Evolutionary conservation across 30 jellyfish, hydroid and myxozoan species (phyloP).

Genomic region (Pseudorhiza aurosa): DNA sequence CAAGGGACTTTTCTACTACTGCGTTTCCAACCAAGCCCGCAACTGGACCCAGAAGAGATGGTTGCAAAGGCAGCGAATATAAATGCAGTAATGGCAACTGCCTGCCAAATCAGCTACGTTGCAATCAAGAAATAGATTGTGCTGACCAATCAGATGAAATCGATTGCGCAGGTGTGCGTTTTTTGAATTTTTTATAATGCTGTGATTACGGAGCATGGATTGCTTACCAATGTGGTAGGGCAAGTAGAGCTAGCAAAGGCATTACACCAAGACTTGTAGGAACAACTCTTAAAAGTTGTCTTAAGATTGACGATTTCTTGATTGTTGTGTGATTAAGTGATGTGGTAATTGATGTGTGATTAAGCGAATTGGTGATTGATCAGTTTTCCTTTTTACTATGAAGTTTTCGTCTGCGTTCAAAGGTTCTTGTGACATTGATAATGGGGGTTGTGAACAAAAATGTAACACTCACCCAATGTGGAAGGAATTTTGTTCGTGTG

Average conservation of each 20-base stretch:
- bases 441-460: slow-evolving; percentile 66
- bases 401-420: too few species aligned
- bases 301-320: too few species aligned
- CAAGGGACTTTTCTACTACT: not conserved
- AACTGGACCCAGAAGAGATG: slow-evolving; percentile 37
- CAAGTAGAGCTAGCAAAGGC: too few species aligned
- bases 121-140: slow-evolving; percentile 69
- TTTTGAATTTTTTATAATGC: too few species aligned
- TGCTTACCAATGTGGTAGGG: too few species aligned
- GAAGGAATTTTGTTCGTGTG: slow-evolving; percentile 51
- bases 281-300: too few species aligned
- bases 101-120: slow-evolving; percentile 18
- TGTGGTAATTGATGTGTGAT: too few species aligned
- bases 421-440: slow-evolving; percentile 19
- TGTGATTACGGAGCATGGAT: too few species aligned
- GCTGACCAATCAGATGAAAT: slow-evolving; percentile 82
- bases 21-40: not conserved
- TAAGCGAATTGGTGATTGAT: too few species aligned
- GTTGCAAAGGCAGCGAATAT: slow-evolving; percentile 51
- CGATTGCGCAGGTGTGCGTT: slow-evolving; percentile 74
- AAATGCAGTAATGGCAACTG: slow-evolving; percentile 64
- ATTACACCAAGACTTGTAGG: too few species aligned
- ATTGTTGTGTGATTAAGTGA: too few species aligned
- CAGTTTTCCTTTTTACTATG: too few species aligned
- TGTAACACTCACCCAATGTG: slow-evolving; percentile 37